Percentiles rank a stretch among this genome's conserved stretches.
Evolutionary conservation across 2,797 vertebrate genomes (phyloP).

Genomic region (Acanthornis magna): DNA sequence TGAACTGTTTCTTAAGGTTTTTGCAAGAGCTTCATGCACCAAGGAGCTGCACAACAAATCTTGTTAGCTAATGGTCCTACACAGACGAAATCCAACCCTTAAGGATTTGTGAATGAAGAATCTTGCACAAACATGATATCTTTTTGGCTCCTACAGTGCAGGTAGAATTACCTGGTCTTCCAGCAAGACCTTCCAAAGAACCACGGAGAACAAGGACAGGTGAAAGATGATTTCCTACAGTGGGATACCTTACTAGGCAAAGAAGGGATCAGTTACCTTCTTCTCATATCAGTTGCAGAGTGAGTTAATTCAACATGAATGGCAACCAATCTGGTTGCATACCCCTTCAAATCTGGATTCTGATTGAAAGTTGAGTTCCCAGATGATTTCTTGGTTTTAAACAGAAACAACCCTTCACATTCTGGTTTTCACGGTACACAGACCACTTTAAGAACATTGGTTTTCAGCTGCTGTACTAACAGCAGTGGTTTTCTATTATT

Average conservation of each 20-base stretch:
- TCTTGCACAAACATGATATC: constrained; percentile 38
- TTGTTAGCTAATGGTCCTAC: constrained; percentile 45
- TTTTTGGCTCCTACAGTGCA: neutral
- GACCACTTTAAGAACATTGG: neutral
- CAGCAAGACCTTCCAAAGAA: constrained; percentile 44
- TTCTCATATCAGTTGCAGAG: constrained; percentile 26
- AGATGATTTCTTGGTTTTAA: neutral
- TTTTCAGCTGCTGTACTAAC: neutral
- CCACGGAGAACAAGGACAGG: constrained; percentile 3
- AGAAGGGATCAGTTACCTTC: constrained; percentile 20
- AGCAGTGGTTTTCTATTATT: neutral
- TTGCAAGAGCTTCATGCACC: rapidly evolving
- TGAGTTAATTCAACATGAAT: neutral
- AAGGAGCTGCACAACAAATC: neutral
- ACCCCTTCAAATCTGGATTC: constrained; percentile 41
- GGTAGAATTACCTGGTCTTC: constrained; percentile 55
- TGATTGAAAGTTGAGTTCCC: constrained; percentile 43
- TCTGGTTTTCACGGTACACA: neutral
- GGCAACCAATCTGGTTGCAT: constrained; percentile 28
- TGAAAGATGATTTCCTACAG: constrained; percentile 51
- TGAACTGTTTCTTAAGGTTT: neutral
- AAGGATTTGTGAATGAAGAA: constrained; percentile 46
- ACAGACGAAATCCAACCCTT: neutral
- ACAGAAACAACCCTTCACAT: neutral
- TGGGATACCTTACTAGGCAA: neutral